A percentile compares a stretch with the other conserved stretches of the same genome.
These are phyloP conservation scores for Cephus spinipes DNA, from an alignment of 2,888 invertebrate species.

Conservation along the genomic window DNA sequence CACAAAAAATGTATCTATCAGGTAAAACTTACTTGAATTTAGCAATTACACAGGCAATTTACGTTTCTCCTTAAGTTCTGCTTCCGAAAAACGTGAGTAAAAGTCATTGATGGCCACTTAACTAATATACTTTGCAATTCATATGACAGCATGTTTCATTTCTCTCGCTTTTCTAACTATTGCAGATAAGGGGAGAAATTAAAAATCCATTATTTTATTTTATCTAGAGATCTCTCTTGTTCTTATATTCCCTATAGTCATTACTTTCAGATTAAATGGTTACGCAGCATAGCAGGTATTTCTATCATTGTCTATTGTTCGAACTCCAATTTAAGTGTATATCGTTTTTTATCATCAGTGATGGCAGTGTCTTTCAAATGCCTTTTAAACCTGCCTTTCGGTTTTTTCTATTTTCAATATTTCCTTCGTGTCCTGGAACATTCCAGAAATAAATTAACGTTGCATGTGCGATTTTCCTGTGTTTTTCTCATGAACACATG, in stretches of 20 bases:
- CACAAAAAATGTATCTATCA: too few relatives aligned
- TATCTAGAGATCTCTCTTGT: too few relatives aligned
- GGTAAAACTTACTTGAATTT: too few relatives aligned
- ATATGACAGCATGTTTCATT: conserved; percentile 16
- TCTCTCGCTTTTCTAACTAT: conserved; percentile 13
- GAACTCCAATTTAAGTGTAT: not conserved
- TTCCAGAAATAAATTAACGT: not conserved
- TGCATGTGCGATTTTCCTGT: not conserved
- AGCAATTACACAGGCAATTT: too few relatives aligned
- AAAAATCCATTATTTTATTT: too few relatives aligned
- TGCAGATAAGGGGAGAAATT: not conserved
- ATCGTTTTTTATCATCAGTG: not conserved
- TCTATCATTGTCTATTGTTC: not conserved
- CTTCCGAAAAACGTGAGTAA: too few relatives aligned
- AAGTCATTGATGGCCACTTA: conserved; percentile 20
- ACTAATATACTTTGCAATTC: conserved; percentile 16
- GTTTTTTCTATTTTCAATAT: not conserved
- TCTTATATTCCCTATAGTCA: not conserved
- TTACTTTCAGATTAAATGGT: not conserved
- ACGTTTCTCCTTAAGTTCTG: too few relatives aligned
- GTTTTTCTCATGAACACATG: not conserved
- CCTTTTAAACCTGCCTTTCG: not conserved
- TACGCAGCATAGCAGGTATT: not conserved
- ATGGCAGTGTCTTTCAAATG: not conserved
- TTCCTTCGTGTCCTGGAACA: not conserved